Evolutionary conservation across 1,140 invertebrate species (phyloP).

Genomic region (Drosophila sp.): DNA sequence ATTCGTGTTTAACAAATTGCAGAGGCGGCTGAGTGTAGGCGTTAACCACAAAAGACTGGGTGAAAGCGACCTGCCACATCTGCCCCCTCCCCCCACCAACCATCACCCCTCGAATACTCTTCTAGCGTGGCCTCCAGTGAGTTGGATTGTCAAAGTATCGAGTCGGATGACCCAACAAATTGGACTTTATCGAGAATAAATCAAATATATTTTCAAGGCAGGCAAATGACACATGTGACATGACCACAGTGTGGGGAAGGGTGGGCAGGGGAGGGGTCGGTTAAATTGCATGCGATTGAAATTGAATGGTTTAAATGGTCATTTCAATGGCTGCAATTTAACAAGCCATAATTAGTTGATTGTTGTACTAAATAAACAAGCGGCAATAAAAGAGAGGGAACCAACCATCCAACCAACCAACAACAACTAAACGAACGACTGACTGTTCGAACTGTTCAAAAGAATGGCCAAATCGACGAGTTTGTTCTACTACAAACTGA

Average conservation of each 20-base stretch:
- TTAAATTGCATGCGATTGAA: conserved; percentile 70
- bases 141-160: conserved; percentile 8
- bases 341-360: conserved; percentile 82
- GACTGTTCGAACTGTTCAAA: not conserved
- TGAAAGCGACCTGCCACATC: conserved; percentile 46
- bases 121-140: not conserved
- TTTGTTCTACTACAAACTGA: conserved; percentile 62
- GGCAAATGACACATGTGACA: conserved; percentile 53
- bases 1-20: conserved; percentile 79
- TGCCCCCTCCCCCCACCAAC: conserved; percentile 8
- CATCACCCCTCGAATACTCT: not conserved
- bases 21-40: conserved; percentile 66
- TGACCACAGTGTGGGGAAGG: not conserved
- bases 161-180: conserved; percentile 24
- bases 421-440: conserved; percentile 43
- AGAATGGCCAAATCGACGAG: conserved; percentile 30
- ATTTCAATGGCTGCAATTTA: conserved; percentile 82
- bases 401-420: conserved; percentile 13
- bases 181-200: conserved; percentile 59
- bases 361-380: conserved; percentile 76
- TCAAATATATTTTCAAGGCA: conserved; percentile 52
- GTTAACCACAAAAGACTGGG: conserved; percentile 44
- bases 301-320: conserved; percentile 81
- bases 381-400: conserved; percentile 12
- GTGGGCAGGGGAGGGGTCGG: not conserved